Base-by-base conservation (phyloP, 1,140 invertebrate genomes). In the Harlomillsia oculata region DNA sequence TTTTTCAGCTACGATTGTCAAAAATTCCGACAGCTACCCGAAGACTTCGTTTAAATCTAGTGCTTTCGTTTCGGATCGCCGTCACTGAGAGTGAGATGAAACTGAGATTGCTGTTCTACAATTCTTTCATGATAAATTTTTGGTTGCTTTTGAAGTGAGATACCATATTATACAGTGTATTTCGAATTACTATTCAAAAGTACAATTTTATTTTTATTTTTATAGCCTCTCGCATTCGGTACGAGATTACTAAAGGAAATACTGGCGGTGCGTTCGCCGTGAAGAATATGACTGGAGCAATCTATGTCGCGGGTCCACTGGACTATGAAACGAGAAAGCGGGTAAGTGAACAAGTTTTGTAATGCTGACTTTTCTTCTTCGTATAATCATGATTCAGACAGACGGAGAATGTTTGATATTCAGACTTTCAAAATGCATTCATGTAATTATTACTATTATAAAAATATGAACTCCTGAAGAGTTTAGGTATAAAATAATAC, bases 221-320 rank as follows among this genome's bases (percentile, higher is more conserved):
- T 81, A 53, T 80, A 96, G 92, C 91, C 69, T 95, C 92, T 74
- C 87, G 88, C 81, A 92, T 97, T 81, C 88, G 90, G 78, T 97
- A 97, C 79, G 90, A 95, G 81, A 97, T 97, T 75, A 95, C 89
- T 72, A 90, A 89, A 80, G 94, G 93, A 78, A 97, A 97, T 82
- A 84, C 94, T 80, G 91, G 91, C 59, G 91, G 91, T 67, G 89
- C 91, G 28, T 97, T 98, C 74, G 90, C 90, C 58, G 91, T 98
- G 60, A 92, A 97, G 75, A 93, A 93, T 72, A 65, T 65, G 63
- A 65, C 60, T 11, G 94, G 94, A 61, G 90, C 89, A 69, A 96
- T 98, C 74, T 97, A 94, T 72, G 91, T 96, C 41, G 90, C 93
- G 20, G 89, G 91, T 56, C 88, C 90, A 36, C 76, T 94, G 62